Conservation (phyloP, 2,113 vertebrate genomes). For the Dipodomys ordii region DNA sequence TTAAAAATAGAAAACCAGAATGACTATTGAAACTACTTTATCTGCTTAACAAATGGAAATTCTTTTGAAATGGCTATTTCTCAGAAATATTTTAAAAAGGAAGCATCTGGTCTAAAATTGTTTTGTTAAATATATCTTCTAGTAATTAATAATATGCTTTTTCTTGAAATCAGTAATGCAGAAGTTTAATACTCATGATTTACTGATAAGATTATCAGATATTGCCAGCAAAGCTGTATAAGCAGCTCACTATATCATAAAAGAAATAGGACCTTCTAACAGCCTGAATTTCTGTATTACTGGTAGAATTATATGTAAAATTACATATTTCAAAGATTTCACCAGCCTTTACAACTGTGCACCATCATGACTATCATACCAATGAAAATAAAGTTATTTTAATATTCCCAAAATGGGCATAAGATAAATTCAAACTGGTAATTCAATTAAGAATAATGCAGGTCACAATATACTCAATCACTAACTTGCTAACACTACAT, state of each 20-base stretch:
- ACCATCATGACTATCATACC: neutral
- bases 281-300: conserved; percentile 30
- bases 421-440: conserved; percentile 19
- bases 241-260: conserved; percentile 32
- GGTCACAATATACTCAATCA: neutral
- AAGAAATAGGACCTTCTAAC: conserved; percentile 24
- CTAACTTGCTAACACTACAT: neutral
- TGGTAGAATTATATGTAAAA: conserved; percentile 13
- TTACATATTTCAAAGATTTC: conserved; percentile 13
- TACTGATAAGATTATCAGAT: conserved; percentile 54
- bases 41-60: conserved; percentile 25
- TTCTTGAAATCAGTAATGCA: conserved; percentile 38
- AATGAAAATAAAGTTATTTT: neutral
- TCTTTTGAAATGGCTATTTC: conserved; percentile 15
- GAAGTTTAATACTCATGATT: conserved; percentile 52
- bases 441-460: neutral
- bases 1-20: conserved; percentile 55
- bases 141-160: neutral
- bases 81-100: neutral
- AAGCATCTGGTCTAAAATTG: conserved; percentile 15
- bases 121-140: neutral
- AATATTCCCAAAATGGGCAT: neutral
- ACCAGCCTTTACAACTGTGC: conserved; percentile 12
- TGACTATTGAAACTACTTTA: conserved; percentile 35
- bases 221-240: neutral